These are phyloP conservation scores for Pheosia tremula DNA, from an alignment of 2,888 invertebrate species.

Conservation along the genomic window DNA sequence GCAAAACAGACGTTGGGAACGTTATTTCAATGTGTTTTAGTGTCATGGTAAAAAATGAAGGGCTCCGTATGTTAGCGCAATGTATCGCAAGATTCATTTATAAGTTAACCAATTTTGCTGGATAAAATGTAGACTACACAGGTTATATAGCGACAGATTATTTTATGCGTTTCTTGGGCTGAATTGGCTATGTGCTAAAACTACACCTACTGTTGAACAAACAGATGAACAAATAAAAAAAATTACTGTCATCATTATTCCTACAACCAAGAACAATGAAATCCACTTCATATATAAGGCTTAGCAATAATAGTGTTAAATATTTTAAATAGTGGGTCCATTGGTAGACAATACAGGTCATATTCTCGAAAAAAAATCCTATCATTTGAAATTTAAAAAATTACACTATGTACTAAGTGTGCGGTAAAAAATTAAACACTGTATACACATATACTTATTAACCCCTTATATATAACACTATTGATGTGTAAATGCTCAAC, in stretches of 20 bases:
- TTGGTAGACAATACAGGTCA: too few relatives aligned
- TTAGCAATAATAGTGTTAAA: too few relatives aligned
- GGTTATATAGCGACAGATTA: constrained; percentile 45
- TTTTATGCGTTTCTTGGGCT: constrained; percentile 53
- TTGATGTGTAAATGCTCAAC: neutral
- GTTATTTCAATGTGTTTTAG: constrained; percentile 34
- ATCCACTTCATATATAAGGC: neutral
- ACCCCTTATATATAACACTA: too few relatives aligned
- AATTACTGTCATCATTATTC: neutral
- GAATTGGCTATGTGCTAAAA: constrained; percentile 25
- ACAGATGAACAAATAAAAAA: constrained; percentile 3
- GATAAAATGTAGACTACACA: constrained; percentile 73
- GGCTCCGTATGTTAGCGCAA: constrained; percentile 56
- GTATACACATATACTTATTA: too few relatives aligned
- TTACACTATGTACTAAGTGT: too few relatives aligned
- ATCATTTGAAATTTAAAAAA: too few relatives aligned
- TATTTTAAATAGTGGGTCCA: too few relatives aligned
- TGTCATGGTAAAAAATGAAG: constrained; percentile 44
- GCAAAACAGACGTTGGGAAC: constrained; percentile 20
- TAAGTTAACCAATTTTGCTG: constrained; percentile 55
- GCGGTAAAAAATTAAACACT: too few relatives aligned
- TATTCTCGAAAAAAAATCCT: too few relatives aligned
- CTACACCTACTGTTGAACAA: constrained; percentile 9
- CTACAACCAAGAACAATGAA: constrained; percentile 6
- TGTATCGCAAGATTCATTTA: constrained; percentile 14